Evolutionary conservation across 37 sponge, comb jelly and placozoan species (phyloP), one percentile per base, ranked within the genome.

Genomic region (Ianthella basta): DNA sequence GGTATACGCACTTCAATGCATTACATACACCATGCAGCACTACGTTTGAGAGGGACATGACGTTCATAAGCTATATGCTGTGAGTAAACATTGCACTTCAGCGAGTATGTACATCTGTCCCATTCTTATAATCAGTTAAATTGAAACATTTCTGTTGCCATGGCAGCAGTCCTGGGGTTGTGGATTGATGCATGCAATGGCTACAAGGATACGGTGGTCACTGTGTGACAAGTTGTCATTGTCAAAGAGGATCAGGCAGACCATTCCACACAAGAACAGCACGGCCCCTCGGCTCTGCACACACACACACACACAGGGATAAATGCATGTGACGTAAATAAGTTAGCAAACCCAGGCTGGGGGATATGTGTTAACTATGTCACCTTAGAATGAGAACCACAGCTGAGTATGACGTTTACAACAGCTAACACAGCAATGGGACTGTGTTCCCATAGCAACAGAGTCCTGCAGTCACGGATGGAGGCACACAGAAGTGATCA

Each of bases 391-490:
- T 67, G 65, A 0, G 80, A 53, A 16, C 85, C 86, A 60, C 80
- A 83, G 15, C 87, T 59, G 23, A 84, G 32, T 30, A 94, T 29
- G 50, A 77, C 66, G 14, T 87, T 90, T 25, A 94, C 56, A 35
- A 86, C 88, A 20, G 90, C 90, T 83, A 90, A 81, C 30, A 97
- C 79, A 57, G 87, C 96, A 33, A 95, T 35, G 25, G 90, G 89
- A 50, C 94, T 92, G 80, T 97, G 93, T 50, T 97, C 95, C 87
- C 87, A 95, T 29, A 97, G 61, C n/a, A 97, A 61, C 5, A 91
- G 72, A 15, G 93, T 91, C 73, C 96, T 91, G 66, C 19, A 83
- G 16, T 44, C n/a, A 57, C 18, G 37, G 36, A 84, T 30, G 78
- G 68, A n/a, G 41, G 12, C 16, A n/a, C 53, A 65, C 40, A 64